Conservation (phyloP, 1,140 invertebrate genomes). For the Aphelenchoides fujianensis region DNA sequence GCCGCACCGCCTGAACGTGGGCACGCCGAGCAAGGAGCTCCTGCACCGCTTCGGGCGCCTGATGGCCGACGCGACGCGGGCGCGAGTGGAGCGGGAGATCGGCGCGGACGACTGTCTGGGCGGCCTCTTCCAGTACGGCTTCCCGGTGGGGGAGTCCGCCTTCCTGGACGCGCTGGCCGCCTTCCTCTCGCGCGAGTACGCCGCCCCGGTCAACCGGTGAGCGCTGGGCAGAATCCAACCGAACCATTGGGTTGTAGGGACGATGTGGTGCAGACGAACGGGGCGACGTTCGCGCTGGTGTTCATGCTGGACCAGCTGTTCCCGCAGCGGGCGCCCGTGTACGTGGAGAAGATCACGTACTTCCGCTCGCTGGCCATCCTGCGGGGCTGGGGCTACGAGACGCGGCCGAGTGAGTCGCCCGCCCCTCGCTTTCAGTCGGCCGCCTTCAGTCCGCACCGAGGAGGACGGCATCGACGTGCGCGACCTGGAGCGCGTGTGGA, state of each 20-base stretch:
- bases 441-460: background rate
- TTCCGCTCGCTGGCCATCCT: slow-evolving; percentile 69
- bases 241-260: slow-evolving; percentile 64
- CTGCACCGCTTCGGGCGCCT: background rate
- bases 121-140: slow-evolving; percentile 31
- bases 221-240: background rate
- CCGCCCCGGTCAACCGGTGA: slow-evolving; percentile 57
- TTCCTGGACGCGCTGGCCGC: slow-evolving; percentile 32
- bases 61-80: background rate
- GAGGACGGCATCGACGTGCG: background rate
- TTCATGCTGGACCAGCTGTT: slow-evolving; percentile 67
- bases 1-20: background rate
- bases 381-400: slow-evolving; percentile 66
- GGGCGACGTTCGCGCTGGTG: slow-evolving; percentile 70
- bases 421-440: background rate
- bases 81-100: background rate
- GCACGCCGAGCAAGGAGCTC: background rate
- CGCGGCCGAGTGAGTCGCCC: background rate
- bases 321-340: slow-evolving; percentile 68
- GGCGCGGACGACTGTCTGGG: background rate
- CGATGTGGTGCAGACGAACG: slow-evolving; percentile 69
- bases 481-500: background rate
- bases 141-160: slow-evolving; percentile 27
- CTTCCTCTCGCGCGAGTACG: slow-evolving; percentile 63
- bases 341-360: slow-evolving; percentile 72